phyloP scores from a whole-genome alignment of 2,797 vertebrate genomes.

The Orestias chungarensis region DNA sequence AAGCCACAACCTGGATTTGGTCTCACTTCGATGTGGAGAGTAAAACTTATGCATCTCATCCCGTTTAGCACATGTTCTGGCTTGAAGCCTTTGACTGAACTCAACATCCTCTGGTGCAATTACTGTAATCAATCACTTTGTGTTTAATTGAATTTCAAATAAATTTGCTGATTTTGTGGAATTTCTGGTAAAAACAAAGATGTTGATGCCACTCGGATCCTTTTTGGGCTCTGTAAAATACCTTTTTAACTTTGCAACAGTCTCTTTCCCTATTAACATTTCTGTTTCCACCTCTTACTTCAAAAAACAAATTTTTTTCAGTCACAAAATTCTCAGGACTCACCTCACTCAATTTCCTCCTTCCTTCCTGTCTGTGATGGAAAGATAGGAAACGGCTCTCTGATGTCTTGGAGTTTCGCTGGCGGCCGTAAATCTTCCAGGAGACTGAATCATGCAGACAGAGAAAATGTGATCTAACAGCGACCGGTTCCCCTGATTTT shows the following conservation, averaged over 20 bases:
- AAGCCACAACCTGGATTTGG: slow-evolving; percentile 26
- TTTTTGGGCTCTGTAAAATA: not conserved
- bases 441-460: slow-evolving; percentile 37
- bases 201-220: not conserved
- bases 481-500: slow-evolving; percentile 48
- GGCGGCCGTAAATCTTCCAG: slow-evolving; percentile 62
- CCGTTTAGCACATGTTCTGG: slow-evolving; percentile 12
- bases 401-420: slow-evolving; percentile 52
- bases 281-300: not conserved
- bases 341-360: slow-evolving; percentile 76
- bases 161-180: not conserved
- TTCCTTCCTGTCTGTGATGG: slow-evolving; percentile 73
- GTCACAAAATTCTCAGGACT: slow-evolving; percentile 64
- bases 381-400: slow-evolving; percentile 63
- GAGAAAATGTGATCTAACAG: slow-evolving; percentile 51
- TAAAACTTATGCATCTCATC: slow-evolving; percentile 14
- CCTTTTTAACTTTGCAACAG: not conserved
- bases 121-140: not conserved
- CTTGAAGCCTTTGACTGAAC: slow-evolving; percentile 10
- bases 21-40: slow-evolving; percentile 27
- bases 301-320: slow-evolving; percentile 20
- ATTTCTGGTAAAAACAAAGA: not conserved
- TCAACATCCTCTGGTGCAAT: not conserved
- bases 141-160: not conserved
- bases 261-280: slow-evolving; percentile 8